phyloP scores from a whole-genome alignment of 2,888 invertebrate genomes.

The Hoplodrina blanda region DNA sequence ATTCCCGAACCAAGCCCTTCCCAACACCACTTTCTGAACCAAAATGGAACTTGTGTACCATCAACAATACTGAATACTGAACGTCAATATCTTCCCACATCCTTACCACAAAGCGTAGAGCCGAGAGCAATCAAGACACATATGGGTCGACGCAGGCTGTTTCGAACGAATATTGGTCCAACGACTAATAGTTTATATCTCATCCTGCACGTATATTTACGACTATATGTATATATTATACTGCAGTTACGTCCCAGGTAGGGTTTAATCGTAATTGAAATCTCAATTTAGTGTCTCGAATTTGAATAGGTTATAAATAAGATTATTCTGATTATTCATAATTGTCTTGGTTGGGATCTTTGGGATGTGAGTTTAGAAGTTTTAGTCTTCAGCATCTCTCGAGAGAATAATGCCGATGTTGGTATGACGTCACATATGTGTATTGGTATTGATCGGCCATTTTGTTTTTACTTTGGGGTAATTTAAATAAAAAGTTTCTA shows the following conservation, averaged over 20 bases:
- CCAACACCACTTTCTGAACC: not conserved
- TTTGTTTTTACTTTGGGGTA: slow-evolving; percentile 3
- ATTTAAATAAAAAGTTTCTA: too few relatives aligned
- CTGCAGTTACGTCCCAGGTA: slow-evolving; percentile 45
- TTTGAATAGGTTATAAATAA: slow-evolving; percentile 58
- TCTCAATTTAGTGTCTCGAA: slow-evolving; percentile 55
- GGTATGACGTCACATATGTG: slow-evolving; percentile 7
- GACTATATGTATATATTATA: slow-evolving; percentile 23
- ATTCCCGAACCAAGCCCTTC: not conserved
- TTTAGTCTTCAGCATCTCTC: not conserved
- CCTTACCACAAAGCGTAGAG: slow-evolving; percentile 49
- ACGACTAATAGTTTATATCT: slow-evolving; percentile 41
- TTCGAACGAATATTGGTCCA: slow-evolving; percentile 54
- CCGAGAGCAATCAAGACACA: slow-evolving; percentile 69
- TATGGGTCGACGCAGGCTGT: slow-evolving; percentile 61
- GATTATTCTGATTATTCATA: slow-evolving; percentile 57
- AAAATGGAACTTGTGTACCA: slow-evolving; percentile 17
- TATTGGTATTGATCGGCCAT: slow-evolving; percentile 5
- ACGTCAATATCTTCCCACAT: slow-evolving; percentile 37
- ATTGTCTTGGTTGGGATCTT: slow-evolving; percentile 30
- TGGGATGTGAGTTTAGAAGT: slow-evolving; percentile 27
- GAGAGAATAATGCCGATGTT: slow-evolving; percentile 17
- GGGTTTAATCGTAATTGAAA: slow-evolving; percentile 60
- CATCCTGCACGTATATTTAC: slow-evolving; percentile 27
- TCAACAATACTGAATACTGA: slow-evolving; percentile 12